Evolutionary conservation across 2,888 invertebrate species (phyloP).

Genomic region (Machimus atricapillus): DNA sequence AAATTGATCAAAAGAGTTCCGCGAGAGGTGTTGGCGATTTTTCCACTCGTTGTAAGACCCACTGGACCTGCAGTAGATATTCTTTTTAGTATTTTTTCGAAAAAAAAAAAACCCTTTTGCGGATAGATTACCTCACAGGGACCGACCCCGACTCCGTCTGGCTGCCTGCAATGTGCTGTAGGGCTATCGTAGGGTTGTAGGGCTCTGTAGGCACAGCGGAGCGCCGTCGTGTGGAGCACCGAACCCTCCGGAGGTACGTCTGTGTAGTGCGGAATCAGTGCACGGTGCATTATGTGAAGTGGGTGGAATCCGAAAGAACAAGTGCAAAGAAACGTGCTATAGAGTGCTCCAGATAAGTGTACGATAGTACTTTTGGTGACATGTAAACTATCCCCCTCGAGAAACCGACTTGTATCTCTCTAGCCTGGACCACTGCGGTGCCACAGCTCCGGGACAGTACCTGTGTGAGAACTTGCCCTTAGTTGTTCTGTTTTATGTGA

Average conservation of each 20-base stretch:
- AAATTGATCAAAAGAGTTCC: neutral
- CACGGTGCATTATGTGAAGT: constrained; percentile 28
- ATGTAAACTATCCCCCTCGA: neutral
- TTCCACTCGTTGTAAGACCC: neutral
- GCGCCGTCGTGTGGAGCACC: neutral
- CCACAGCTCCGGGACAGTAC: neutral
- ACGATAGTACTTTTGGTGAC: neutral
- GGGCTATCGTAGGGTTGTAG: neutral
- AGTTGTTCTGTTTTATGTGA: neutral
- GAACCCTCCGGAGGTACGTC: neutral
- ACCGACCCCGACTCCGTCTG: neutral
- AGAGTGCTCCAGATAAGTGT: neutral
- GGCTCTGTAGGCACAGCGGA: neutral
- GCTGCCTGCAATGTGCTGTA: neutral
- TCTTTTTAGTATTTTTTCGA: neutral
- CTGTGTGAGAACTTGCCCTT: neutral
- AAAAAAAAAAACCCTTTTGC: neutral
- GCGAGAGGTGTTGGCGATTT: neutral
- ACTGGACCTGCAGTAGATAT: neutral
- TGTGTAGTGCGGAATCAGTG: constrained; percentile 34
- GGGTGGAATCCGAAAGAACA: constrained; percentile 25
- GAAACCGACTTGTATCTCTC: neutral
- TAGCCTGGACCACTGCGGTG: neutral
- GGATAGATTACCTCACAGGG: neutral
- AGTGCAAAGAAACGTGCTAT: constrained; percentile 9